Conservation (phyloP, 2,797 vertebrate genomes). For the Vireo griseus region DNA sequence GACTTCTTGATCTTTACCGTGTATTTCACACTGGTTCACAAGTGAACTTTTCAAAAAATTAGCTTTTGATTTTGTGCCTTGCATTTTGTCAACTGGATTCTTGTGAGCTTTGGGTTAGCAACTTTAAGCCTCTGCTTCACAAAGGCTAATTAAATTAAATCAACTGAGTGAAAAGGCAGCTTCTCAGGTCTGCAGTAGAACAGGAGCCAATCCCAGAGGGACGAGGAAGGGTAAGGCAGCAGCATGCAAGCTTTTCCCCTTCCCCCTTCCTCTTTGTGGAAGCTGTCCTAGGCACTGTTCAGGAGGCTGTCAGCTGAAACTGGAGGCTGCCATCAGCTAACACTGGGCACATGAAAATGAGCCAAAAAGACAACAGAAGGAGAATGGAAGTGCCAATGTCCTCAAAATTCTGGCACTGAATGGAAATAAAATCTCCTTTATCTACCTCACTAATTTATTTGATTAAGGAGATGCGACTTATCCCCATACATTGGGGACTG, state of each 20-base stretch:
- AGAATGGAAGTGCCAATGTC: slow-evolving; percentile 34
- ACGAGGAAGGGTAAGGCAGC: neutral
- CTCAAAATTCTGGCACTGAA: neutral
- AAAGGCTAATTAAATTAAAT: slow-evolving; percentile 69
- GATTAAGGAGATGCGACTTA: slow-evolving; percentile 25
- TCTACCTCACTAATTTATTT: slow-evolving; percentile 43
- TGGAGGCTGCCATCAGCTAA: neutral
- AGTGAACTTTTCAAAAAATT: slow-evolving; percentile 38
- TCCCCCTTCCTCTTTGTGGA: neutral
- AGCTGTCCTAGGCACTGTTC: slow-evolving; percentile 18
- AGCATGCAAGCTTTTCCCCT: slow-evolving; percentile 13
- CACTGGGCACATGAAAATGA: neutral
- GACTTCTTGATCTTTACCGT: slow-evolving; percentile 55
- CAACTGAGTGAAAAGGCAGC: slow-evolving; percentile 57
- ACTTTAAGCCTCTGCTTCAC: slow-evolving; percentile 60
- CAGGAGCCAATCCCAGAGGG: slow-evolving; percentile 40
- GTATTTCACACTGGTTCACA: slow-evolving; percentile 6
- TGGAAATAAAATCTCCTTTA: slow-evolving; percentile 29
- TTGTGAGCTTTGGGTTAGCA: slow-evolving; percentile 58
- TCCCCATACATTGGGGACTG: neutral
- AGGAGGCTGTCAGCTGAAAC: slow-evolving; percentile 31
- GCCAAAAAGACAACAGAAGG: slow-evolving; percentile 55
- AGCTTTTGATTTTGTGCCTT: slow-evolving; percentile 51
- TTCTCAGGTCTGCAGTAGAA: slow-evolving; percentile 46
- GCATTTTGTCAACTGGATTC: slow-evolving; percentile 53